These are phyloP conservation scores for Olivierus martensii DNA, from an alignment of 1,140 invertebrate genomes.

Conservation along the genomic window DNA sequence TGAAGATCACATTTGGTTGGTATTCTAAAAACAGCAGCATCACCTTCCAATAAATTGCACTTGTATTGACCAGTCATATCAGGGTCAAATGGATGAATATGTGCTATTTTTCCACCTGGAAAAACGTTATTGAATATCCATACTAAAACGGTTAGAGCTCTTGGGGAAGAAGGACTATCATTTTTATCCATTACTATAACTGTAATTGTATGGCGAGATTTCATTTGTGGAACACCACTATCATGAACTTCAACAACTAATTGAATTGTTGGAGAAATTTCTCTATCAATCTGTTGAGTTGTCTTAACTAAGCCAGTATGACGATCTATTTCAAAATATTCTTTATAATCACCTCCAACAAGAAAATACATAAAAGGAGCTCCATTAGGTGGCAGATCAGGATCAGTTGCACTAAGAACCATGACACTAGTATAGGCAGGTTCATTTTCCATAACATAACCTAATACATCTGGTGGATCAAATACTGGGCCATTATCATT, in stretches of 20 bases:
- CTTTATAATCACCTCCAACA: constrained; percentile 58
- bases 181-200: constrained; percentile 77
- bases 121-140: constrained; percentile 51
- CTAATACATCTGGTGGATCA: constrained; percentile 63
- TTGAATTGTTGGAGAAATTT: constrained; percentile 48
- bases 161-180: constrained; percentile 71
- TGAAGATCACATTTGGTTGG: constrained; percentile 62
- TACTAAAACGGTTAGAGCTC: constrained; percentile 66
- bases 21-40: constrained; percentile 47
- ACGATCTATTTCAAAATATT: constrained; percentile 58
- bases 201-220: constrained; percentile 54
- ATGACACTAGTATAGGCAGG: constrained; percentile 28
- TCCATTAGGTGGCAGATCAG: constrained; percentile 79
- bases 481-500: constrained; percentile 91
- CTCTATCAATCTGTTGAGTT: constrained; percentile 15
- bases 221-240: constrained; percentile 66
- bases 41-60: constrained; percentile 51
- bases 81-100: constrained; percentile 78
- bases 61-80: constrained; percentile 75
- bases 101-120: constrained; percentile 61
- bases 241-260: constrained; percentile 73
- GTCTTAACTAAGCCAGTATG: constrained; percentile 56
- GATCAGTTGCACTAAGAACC: constrained; percentile 68
- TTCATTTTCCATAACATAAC: constrained; percentile 47
- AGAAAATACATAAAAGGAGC: constrained; percentile 73